Evolutionary conservation across 2,113 vertebrate species (phyloP).

Genomic region (Micromys minutus): DNA sequence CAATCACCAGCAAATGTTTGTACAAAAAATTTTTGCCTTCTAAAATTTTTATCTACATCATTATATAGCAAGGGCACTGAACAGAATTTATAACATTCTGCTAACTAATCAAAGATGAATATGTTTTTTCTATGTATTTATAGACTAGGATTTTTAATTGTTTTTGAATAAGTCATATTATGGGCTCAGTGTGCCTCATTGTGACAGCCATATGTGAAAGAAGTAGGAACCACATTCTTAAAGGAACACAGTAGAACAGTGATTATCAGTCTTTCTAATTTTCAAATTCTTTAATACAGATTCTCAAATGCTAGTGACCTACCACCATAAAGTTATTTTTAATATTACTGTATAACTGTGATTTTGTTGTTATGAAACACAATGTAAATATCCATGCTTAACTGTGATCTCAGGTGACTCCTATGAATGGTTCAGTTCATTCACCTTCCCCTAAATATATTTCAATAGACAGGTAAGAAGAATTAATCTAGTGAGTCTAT

Average conservation of each 20-base stretch:
- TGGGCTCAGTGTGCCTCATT: neutral
- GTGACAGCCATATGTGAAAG: constrained; percentile 56
- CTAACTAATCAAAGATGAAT: neutral
- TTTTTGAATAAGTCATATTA: neutral
- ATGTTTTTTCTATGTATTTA: neutral
- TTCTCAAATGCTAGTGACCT: neutral
- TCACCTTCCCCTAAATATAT: too few relatives aligned
- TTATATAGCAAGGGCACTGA: too few relatives aligned
- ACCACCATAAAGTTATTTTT: neutral
- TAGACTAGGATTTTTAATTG: neutral
- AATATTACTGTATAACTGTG: neutral
- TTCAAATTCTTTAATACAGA: neutral
- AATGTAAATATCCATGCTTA: neutral
- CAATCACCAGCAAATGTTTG: neutral
- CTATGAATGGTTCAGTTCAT: neutral
- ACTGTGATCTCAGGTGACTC: neutral
- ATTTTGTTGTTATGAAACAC: neutral
- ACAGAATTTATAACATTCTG: neutral
- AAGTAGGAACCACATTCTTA: neutral
- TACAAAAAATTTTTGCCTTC: neutral
- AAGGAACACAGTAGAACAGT: neutral
- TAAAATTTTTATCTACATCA: neutral
- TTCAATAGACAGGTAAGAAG: neutral
- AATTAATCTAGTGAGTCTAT: too few relatives aligned
- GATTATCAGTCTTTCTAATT: neutral